These are phyloP conservation scores for Pinctada fucata DNA, from an alignment of 2,888 invertebrate species.

Conservation along the genomic window DNA sequence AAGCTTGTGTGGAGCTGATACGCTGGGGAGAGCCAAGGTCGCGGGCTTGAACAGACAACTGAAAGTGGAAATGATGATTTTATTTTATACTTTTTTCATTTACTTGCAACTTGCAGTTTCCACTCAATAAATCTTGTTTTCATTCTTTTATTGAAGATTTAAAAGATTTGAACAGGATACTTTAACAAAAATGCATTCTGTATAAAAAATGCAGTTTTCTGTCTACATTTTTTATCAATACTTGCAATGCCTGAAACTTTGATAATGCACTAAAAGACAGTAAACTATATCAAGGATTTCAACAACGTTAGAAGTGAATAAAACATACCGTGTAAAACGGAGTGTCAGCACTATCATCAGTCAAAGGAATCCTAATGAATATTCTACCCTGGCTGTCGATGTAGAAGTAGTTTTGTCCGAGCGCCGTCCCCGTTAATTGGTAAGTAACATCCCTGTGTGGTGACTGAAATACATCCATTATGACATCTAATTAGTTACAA, in stretches of 20 bases:
- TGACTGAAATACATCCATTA: conserved; percentile 41
- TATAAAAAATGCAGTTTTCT: too few species aligned
- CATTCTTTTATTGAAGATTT: too few species aligned
- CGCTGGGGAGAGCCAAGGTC: conserved; percentile 62
- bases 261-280: too few species aligned
- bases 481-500: neutral
- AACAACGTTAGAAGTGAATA: too few species aligned
- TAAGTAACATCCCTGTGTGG: conserved; percentile 53
- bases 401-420: conserved; percentile 49
- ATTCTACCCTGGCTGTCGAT: conserved; percentile 36
- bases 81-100: too few species aligned
- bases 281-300: too few species aligned
- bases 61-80: conserved; percentile 23
- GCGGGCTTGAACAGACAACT: conserved; percentile 55
- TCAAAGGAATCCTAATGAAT: conserved; percentile 26
- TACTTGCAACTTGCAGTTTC: too few species aligned
- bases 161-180: too few species aligned
- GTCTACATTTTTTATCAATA: too few species aligned
- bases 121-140: too few species aligned
- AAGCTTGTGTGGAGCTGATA: conserved; percentile 51
- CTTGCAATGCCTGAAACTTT: too few species aligned
- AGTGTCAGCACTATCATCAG: conserved; percentile 36
- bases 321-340: conserved; percentile 29
- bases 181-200: too few species aligned
- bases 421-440: conserved; percentile 39